Evolutionary conservation across 2,797 vertebrate genomes (phyloP).

Genomic region (Apogon talboti): DNA sequence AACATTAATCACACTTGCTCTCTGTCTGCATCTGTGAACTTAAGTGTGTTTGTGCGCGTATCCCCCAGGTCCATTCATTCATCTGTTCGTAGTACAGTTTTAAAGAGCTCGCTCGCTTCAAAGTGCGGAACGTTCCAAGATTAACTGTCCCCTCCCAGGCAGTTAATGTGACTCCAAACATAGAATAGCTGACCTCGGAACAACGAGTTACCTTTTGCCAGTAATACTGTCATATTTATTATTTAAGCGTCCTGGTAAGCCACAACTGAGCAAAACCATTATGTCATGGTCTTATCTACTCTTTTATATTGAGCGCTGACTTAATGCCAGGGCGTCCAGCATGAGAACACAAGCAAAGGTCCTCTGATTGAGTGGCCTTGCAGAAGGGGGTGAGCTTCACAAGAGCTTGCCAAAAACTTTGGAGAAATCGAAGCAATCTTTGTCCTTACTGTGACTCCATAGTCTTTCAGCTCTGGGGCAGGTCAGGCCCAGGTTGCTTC

Average conservation of each 20-base stretch:
- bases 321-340: constrained; percentile 45
- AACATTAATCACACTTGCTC: constrained; percentile 52
- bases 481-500: constrained; percentile 47
- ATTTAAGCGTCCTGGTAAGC: neutral
- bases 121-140: constrained; percentile 35
- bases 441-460: constrained; percentile 59
- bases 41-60: constrained; percentile 12
- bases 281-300: constrained; percentile 32
- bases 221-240: constrained; percentile 1
- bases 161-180: constrained; percentile 48
- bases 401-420: constrained; percentile 54
- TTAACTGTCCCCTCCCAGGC: constrained; percentile 33
- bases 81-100: constrained; percentile 32
- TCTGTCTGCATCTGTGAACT: constrained; percentile 5
- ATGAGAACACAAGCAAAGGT: constrained; percentile 46
- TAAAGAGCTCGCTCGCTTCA: constrained; percentile 30
- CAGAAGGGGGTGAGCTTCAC: constrained; percentile 31
- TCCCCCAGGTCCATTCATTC: constrained; percentile 26
- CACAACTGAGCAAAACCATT: constrained; percentile 29
- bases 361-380: constrained; percentile 42
- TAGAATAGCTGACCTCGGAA: constrained; percentile 37
- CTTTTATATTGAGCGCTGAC: constrained; percentile 28
- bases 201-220: constrained; percentile 28
- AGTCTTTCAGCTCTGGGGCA: constrained; percentile 46
- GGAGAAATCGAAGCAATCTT: constrained; percentile 39